Conservation (phyloP, 1,140 invertebrate species). For the Drosophila erecta region DNA sequence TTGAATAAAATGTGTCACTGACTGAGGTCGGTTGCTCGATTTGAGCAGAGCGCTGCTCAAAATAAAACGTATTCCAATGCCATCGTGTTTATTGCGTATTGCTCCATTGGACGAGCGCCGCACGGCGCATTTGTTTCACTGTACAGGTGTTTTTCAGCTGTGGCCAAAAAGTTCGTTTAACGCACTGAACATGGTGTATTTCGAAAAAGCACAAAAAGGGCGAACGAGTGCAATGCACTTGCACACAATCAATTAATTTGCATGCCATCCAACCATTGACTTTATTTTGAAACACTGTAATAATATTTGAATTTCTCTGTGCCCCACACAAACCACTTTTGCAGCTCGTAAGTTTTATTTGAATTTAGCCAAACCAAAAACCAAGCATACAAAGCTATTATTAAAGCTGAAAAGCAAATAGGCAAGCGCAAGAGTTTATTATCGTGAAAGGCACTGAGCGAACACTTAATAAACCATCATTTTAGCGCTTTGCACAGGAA, state of each 20-base stretch:
- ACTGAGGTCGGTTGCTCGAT: conserved; percentile 39
- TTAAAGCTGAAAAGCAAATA: conserved; percentile 20
- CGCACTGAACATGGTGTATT: conserved; percentile 56
- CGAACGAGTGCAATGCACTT: conserved; percentile 58
- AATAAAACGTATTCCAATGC: conserved; percentile 63
- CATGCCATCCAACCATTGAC: conserved; percentile 38
- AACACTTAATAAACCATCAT: conserved; percentile 76
- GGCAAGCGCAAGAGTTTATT: conserved; percentile 76
- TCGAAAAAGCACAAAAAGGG: conserved; percentile 11
- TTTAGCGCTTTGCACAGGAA: conserved; percentile 55
- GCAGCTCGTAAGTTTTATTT: conserved; percentile 73
- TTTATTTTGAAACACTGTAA: conserved; percentile 51
- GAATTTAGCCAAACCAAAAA: conserved; percentile 54
- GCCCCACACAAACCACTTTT: conserved; percentile 51
- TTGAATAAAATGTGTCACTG: conserved; percentile 64
- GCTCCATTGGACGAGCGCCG: background rate
- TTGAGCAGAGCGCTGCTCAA: conserved; percentile 24
- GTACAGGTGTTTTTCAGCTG: conserved; percentile 25
- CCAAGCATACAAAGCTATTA: conserved; percentile 18
- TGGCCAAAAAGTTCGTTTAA: conserved; percentile 70
- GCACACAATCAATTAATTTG: conserved; percentile 29
- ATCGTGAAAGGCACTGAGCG: conserved; percentile 82
- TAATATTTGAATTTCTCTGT: conserved; percentile 59
- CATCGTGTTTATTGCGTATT: conserved; percentile 23
- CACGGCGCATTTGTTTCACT: conserved; percentile 21